phyloP scores from a whole-genome alignment of 2,113 vertebrate species.

The Chloroceryle aenea region DNA sequence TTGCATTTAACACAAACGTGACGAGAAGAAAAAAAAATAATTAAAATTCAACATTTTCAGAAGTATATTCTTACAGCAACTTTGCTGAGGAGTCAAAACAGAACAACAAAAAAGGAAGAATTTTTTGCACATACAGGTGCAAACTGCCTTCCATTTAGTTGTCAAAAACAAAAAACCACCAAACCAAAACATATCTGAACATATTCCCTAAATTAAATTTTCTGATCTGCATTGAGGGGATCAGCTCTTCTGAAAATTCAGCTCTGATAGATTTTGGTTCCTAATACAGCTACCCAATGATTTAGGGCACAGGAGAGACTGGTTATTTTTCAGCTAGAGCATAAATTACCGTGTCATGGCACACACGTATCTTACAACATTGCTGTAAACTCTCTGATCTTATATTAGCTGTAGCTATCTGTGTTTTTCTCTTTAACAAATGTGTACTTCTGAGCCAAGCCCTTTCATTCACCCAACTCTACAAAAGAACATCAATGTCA shows the following conservation, averaged over 20 bases:
- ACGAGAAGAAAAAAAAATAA: neutral
- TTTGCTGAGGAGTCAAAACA: neutral
- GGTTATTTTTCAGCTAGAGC: neutral
- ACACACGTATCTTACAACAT: neutral
- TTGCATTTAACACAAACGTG: neutral
- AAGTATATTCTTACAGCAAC: neutral
- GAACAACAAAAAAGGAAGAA: neutral
- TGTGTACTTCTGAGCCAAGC: neutral
- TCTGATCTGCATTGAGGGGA: neutral
- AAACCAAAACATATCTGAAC: neutral
- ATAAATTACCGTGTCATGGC: neutral
- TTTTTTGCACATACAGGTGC: neutral
- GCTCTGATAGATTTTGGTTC: neutral
- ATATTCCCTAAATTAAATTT: neutral
- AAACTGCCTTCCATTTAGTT: neutral
- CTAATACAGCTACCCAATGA: neutral
- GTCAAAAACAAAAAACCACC: neutral
- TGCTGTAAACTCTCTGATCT: neutral
- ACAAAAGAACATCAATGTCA: neutral
- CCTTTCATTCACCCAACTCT: neutral
- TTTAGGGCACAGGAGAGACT: neutral
- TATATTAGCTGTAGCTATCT: neutral
- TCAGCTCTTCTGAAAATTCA: neutral
- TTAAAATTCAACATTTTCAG: neutral
- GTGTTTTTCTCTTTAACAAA: neutral